Percentiles rank a stretch among this genome's conserved stretches.
Evolutionary conservation across 2,797 vertebrate genomes (phyloP).

Genomic region (Huso huso): DNA sequence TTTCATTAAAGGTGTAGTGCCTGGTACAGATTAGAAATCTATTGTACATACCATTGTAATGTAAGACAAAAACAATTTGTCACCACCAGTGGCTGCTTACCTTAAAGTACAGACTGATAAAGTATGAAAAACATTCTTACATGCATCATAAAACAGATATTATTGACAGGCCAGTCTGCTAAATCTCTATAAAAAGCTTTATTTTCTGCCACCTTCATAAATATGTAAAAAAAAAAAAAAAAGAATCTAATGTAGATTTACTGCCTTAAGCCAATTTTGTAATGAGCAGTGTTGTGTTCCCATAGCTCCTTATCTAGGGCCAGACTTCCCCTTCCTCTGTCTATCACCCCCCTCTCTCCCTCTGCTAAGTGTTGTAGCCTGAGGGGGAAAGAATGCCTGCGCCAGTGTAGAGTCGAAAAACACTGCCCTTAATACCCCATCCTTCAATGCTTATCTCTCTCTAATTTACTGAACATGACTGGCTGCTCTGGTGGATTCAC

Average conservation of each 20-base stretch:
- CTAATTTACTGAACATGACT: slow-evolving; percentile 70
- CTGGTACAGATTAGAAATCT: too few relatives aligned
- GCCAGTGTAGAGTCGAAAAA: slow-evolving; percentile 39
- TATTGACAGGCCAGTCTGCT: too few relatives aligned
- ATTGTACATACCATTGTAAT: too few relatives aligned
- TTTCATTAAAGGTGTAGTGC: too few relatives aligned
- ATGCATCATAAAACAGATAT: too few relatives aligned
- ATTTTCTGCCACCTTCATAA: too few relatives aligned
- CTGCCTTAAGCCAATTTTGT: slow-evolving; percentile 11
- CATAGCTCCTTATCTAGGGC: background rate
- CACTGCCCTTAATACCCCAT: slow-evolving; percentile 59
- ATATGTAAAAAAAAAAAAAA: too few relatives aligned
- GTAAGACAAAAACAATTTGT: too few relatives aligned
- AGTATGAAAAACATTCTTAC: too few relatives aligned
- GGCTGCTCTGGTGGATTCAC: slow-evolving; percentile 59
- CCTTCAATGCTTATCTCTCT: slow-evolving; percentile 71
- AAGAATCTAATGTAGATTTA: slow-evolving; percentile 7
- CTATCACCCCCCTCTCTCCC: slow-evolving; percentile 4
- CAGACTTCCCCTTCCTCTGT: slow-evolving; percentile 1
- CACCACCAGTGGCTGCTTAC: too few relatives aligned
- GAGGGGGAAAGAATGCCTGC: slow-evolving; percentile 25
- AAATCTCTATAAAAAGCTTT: too few relatives aligned
- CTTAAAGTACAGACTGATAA: too few relatives aligned
- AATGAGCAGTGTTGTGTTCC: background rate
- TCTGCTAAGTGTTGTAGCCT: slow-evolving; percentile 17